Evolutionary conservation across 2,797 vertebrate species (phyloP).

Genomic region (Myripristis murdjan): DNA sequence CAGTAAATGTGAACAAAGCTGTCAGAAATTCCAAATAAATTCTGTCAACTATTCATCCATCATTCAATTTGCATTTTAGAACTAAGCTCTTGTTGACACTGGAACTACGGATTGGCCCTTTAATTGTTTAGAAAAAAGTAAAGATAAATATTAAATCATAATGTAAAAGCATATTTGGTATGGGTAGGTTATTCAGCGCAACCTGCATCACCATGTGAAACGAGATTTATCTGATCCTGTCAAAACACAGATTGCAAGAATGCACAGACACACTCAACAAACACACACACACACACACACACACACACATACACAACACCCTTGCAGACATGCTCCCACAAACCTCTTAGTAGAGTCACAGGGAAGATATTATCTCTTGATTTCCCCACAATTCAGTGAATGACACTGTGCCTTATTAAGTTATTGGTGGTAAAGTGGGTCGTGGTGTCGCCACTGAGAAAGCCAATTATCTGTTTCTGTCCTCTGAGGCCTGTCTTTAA

Average conservation of each 20-base stretch:
- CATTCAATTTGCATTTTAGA: not conserved
- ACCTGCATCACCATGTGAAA: not conserved
- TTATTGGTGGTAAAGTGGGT: constrained; percentile 80
- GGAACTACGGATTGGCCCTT: not conserved
- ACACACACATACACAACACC: constrained; percentile 16
- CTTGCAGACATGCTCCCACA: too few relatives aligned
- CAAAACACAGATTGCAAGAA: not conserved
- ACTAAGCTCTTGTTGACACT: too few relatives aligned
- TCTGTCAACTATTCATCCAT: too few relatives aligned
- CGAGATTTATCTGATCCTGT: not conserved
- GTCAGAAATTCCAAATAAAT: too few relatives aligned
- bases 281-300: not conserved
- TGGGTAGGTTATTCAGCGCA: not conserved
- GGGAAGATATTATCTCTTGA: constrained; percentile 42
- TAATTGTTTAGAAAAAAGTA: not conserved
- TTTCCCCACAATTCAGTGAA: constrained; percentile 40
- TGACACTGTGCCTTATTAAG: constrained; percentile 68
- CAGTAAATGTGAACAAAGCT: too few relatives aligned
- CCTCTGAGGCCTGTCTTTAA: constrained; percentile 79
- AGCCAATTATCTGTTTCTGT: constrained; percentile 76
- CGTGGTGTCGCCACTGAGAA: constrained; percentile 68
- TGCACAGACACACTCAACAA: not conserved
- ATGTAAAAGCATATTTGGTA: constrained; percentile 17
- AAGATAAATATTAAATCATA: constrained; percentile 11
- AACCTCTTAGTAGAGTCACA: constrained; percentile 34